A percentile compares a stretch with the other conserved stretches of the same genome.
Conservation (phyloP, 2,888 invertebrate genomes). For the Scaptomyza reducta region DNA sequence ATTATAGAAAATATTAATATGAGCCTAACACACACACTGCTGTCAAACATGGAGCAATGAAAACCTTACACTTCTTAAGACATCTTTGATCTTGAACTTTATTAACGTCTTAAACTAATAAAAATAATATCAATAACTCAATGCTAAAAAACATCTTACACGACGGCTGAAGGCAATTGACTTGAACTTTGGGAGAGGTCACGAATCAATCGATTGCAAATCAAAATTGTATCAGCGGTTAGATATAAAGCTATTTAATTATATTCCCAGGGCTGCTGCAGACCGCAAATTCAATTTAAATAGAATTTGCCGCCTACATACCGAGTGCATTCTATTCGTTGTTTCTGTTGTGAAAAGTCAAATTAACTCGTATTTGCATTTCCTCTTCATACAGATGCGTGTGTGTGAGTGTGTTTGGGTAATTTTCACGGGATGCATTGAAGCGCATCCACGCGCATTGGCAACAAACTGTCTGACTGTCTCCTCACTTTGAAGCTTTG, state of each 20-base stretch:
- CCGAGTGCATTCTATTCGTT: constrained; percentile 9
- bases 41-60: neutral
- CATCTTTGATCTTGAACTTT: constrained; percentile 23
- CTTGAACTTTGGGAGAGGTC: constrained; percentile 46
- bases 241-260: constrained; percentile 43
- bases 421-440: constrained; percentile 21
- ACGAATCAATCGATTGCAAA: constrained; percentile 47
- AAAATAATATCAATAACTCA: constrained; percentile 5
- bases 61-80: neutral
- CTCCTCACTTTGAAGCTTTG: constrained; percentile 11
- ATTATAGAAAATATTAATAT: too few species aligned
- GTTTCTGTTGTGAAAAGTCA: constrained; percentile 17
- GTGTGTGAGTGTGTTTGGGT: neutral
- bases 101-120: neutral
- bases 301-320: constrained; percentile 11
- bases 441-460: constrained; percentile 51
- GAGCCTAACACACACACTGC: neutral
- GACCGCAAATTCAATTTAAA: constrained; percentile 19
- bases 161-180: constrained; percentile 33
- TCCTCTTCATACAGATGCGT: constrained; percentile 6
- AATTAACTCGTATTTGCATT: constrained; percentile 32
- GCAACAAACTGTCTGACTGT: constrained; percentile 3
- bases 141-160: constrained; percentile 27
- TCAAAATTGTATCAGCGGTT: neutral
- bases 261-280: constrained; percentile 30